A percentile compares a stretch with the other conserved stretches of the same genome.
These are phyloP conservation scores for Lacerta agilis DNA, from an alignment of 2,797 vertebrate species.

Conservation along the genomic window DNA sequence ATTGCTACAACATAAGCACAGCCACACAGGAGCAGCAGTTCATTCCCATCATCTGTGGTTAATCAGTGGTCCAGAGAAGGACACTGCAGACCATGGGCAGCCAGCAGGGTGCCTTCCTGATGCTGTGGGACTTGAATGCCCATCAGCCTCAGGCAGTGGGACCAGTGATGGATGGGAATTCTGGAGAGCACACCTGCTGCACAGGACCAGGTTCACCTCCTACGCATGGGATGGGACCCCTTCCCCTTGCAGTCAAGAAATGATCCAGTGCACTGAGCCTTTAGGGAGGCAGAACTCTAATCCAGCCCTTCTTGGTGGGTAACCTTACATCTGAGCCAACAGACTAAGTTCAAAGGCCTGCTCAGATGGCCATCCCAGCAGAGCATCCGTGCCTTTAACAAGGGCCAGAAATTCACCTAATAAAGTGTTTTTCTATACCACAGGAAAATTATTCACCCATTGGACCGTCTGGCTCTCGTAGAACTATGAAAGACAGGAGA, in stretches of 20 bases:
- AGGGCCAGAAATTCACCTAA: background rate
- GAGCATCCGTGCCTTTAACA: background rate
- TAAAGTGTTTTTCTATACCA: background rate
- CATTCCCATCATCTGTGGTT: background rate
- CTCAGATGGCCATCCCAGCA: background rate
- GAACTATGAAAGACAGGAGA: background rate
- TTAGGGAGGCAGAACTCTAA: background rate
- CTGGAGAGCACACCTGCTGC: background rate
- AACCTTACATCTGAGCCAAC: background rate
- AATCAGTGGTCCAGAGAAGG: background rate
- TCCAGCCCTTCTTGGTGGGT: too few species aligned
- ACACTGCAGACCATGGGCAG: background rate
- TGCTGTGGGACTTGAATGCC: too few species aligned
- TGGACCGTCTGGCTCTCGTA: background rate
- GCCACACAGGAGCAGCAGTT: background rate
- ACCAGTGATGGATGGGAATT: too few species aligned
- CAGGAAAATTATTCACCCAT: background rate
- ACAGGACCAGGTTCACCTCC: background rate
- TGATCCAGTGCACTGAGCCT: background rate
- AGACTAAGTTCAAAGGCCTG: background rate
- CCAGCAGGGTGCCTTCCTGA: too few species aligned
- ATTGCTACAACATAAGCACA: background rate
- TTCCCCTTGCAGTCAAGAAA: background rate
- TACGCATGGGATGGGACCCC: too few species aligned
- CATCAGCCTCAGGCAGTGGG: too few species aligned